phyloP scores from a whole-genome alignment of 2,888 invertebrate species.

The Sturmia bella region DNA sequence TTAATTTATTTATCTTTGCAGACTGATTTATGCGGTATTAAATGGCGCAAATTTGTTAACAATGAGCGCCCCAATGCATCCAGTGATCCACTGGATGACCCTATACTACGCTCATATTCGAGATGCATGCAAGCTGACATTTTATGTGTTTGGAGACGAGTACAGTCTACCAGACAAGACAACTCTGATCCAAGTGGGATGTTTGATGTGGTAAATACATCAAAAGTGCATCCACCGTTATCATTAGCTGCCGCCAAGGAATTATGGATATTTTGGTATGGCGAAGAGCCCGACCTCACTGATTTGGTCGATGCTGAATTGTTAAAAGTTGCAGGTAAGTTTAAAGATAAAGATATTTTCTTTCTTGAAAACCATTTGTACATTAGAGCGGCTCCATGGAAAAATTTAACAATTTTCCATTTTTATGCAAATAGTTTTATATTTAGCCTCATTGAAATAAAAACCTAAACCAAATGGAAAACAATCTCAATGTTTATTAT shows the following conservation, averaged over 20 bases:
- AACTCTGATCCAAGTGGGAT: constrained; percentile 83
- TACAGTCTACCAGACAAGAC: constrained; percentile 85
- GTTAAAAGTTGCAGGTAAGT: constrained; percentile 89
- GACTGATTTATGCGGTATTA: constrained; percentile 99
- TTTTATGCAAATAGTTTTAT: too few species aligned
- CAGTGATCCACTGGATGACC: constrained; percentile 91
- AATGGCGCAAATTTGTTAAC: constrained; percentile 97
- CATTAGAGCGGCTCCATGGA: too few species aligned
- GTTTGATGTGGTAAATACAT: constrained; percentile 81
- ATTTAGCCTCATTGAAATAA: too few species aligned
- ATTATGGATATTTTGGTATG: constrained; percentile 99
- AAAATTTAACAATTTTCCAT: too few species aligned
- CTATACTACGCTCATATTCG: constrained; percentile 94
- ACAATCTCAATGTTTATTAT: too few species aligned
- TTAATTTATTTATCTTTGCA: constrained; percentile 81
- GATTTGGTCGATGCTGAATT: constrained; percentile 93
- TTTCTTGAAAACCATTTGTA: neutral
- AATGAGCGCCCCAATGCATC: constrained; percentile 85
- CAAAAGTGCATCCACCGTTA: constrained; percentile 88
- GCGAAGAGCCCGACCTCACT: constrained; percentile 95
- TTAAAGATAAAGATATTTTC: too few species aligned
- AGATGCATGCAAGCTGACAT: constrained; percentile 96
- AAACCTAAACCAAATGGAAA: too few species aligned
- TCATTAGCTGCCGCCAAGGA: constrained; percentile 95
- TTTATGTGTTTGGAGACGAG: constrained; percentile 98